A percentile compares a stretch with the other conserved stretches of the same genome.
These are phyloP conservation scores for Tricholauxania praeusta DNA, from an alignment of 2,888 invertebrate genomes.

Conservation along the genomic window DNA sequence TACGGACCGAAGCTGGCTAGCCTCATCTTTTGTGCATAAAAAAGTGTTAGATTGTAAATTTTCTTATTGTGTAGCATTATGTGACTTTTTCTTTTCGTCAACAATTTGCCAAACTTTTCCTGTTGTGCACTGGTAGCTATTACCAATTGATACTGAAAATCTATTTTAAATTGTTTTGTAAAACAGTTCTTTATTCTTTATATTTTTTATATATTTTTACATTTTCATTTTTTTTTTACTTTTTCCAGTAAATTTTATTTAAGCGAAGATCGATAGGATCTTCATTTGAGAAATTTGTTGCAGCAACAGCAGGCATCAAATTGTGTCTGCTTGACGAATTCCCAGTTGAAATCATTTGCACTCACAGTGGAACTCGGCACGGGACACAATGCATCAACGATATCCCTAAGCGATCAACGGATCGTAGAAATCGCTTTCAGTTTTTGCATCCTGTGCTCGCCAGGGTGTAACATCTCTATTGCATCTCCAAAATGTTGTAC, in stretches of 20 bases:
- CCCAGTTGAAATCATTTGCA: conserved; percentile 20
- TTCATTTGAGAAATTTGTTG: not conserved
- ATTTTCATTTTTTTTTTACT: not conserved
- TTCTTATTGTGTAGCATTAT: too few species aligned
- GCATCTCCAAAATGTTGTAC: not conserved
- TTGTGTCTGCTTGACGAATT: conserved; percentile 21
- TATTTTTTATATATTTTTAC: not conserved
- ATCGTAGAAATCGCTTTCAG: conserved; percentile 25
- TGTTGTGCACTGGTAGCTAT: conserved; percentile 25
- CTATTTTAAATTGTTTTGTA: conserved; percentile 14
- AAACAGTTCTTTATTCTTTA: not conserved
- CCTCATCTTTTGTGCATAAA: too few species aligned
- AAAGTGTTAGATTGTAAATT: too few species aligned
- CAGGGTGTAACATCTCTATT: conserved; percentile 21
- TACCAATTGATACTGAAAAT: conserved; percentile 13
- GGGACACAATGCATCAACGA: conserved; percentile 24
- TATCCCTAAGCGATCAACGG: conserved; percentile 2
- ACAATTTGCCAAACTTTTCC: not conserved
- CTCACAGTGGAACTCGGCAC: conserved; percentile 17
- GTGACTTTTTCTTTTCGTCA: too few species aligned
- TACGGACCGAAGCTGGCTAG: too few species aligned
- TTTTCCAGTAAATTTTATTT: too few species aligned
- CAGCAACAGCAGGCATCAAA: conserved; percentile 5
- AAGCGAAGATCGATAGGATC: not conserved
- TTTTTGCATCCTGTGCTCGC: conserved; percentile 31